Evolutionary conservation across 2,113 vertebrate genomes (phyloP), one percentile per base, ranked within the genome.

Genomic region (Paralichthys olivaceus): DNA sequence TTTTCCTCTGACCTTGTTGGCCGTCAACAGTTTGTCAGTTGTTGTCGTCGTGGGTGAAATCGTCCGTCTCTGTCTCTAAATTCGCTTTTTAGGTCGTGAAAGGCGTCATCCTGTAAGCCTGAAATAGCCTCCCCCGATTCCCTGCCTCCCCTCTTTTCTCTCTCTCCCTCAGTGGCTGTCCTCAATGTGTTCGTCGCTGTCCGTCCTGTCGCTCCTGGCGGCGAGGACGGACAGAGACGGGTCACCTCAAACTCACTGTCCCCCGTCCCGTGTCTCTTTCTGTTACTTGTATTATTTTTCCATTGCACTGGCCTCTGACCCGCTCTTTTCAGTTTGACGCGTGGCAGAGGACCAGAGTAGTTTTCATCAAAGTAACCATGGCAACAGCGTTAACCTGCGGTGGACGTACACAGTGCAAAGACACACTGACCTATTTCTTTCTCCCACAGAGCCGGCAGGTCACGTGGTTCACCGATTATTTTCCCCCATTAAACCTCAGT

Each of bases 101-200:
- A 79, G 75, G 72, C 88, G 79, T 89, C 89, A 83, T 77, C 62
- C 29, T 20, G 0, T 6, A 45, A 7, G 84, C 76, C 66, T 74
- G 85, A 91, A 91, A 91, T 91, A 93, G 69, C 59, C 60, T 74
- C 67, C 22, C 47, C 65, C 56, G 37, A 55, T 70, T 62, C 59
- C 26, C 59, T 37, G 28, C 58, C 28, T n/a, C 28, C 60, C 14
- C 69, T 28, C 34, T 13, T 37, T 34, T 25, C 37, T 20, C 58
- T 17, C 13, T 40, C 29, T 93, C 91, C 90, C 89, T 84, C 72
- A 53, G 89, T 70, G 83, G 23, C 80, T 91, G 89, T 91, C 90
- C 93, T 92, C 69, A 55, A 93, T 93, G 88, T 61, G 62, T 53
- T 83, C 7, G 17, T 84, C 79, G 83, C 68, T 15, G 63, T 67